Evolutionary conservation across 2,888 invertebrate species (phyloP), one percentile per base, ranked within the genome.

Genomic region (Incurvaria masculella): DNA sequence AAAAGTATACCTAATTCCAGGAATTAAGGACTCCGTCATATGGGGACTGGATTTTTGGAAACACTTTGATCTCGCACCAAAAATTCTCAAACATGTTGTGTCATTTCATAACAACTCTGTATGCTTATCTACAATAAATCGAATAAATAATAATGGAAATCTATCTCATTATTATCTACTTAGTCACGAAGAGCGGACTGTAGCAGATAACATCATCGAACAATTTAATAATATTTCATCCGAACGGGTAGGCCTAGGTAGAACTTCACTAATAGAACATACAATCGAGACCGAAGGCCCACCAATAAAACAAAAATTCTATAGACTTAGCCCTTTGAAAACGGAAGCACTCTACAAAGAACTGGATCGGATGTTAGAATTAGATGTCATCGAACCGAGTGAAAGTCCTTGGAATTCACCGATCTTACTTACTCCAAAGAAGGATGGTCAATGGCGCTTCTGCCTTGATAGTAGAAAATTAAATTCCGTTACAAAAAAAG

Each of bases 391-490:
- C 21, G 20, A 21, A 21, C 39, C 45, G n/a, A 16, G 21, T 21
- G 17, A 17, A 16, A 20, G 20, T 2, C 38, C 46, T 39, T 48
- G 48, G 48, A 14, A 19, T 16, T 4, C 27, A 2, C 44, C 44
- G 8, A 18, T 48, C 4, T n/a, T 45, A 2, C 44, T 18, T 11
- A 44, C 21, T 8, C 16, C 2, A 10, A 48, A 48, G 26, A 21
- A 38, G 16, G 41, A 45, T 17, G 43, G 43, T n/a, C 8, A 5
- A 4, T 49, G 42, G 1, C 39, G 57, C 4, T 55, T 59, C 19
- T 59, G 59, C 33, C 44, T 58, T 0, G 59, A 59, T 17, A 56
- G 56, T 19, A 20, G 57, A 1, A 52, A 55, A 46, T 23, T 55
- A 2, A 56, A 57, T 20, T 27, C 52, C 1, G 49, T 55, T 0